These are phyloP conservation scores for Phymanthus crucifer DNA, from an alignment of 92 coral and sea anemone species.

Conservation along the genomic window DNA sequence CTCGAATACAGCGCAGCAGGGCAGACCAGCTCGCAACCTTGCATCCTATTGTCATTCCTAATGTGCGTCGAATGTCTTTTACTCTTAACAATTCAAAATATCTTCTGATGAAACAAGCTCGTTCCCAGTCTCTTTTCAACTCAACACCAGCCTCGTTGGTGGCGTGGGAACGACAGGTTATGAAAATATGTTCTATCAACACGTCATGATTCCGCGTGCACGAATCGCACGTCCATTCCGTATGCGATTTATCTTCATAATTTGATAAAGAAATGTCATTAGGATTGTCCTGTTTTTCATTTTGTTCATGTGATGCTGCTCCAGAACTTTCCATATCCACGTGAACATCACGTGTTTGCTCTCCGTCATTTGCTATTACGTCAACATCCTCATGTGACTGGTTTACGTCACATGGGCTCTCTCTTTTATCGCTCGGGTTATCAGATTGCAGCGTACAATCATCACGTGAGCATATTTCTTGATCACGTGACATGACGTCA, in stretches of 20 bases:
- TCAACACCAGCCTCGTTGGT: not conserved
- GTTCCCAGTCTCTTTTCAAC: constrained; percentile 22
- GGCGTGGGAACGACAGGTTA: not conserved
- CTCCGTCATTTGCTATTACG: not conserved
- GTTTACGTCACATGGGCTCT: not conserved
- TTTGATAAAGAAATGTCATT: not conserved
- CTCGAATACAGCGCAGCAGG: constrained; percentile 32
- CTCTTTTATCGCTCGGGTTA: not conserved
- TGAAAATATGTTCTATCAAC: not conserved
- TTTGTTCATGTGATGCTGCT: not conserved
- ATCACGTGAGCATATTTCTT: constrained; percentile 1
- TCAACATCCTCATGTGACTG: not conserved
- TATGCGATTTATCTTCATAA: not conserved
- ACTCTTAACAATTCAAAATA: constrained; percentile 54
- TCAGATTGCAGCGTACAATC: not conserved
- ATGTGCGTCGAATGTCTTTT: constrained; percentile 47
- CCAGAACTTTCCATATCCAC: not conserved
- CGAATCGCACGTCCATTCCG: not conserved
- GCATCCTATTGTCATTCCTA: constrained; percentile 44
- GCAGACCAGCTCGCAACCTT: constrained; percentile 45
- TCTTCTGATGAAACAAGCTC: constrained; percentile 45
- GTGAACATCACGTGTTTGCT: not conserved
- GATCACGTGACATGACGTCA: not conserved
- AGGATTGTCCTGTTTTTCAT: not conserved
- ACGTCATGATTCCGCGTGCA: not conserved